Conservation (phyloP, 1,140 invertebrate species). For the Babylonia areolata region DNA sequence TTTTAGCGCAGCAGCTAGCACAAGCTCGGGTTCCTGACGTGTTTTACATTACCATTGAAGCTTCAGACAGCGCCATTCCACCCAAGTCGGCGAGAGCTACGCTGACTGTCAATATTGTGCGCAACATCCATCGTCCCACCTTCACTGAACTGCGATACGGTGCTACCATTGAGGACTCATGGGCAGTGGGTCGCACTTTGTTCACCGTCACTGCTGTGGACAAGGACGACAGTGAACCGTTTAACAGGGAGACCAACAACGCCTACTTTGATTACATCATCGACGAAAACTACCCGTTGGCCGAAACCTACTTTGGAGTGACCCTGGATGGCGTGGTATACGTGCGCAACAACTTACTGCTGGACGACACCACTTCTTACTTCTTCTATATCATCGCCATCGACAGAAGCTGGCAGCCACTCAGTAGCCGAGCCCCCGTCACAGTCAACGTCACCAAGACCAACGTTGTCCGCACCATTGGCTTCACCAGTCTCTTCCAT, state of each 20-base stretch:
- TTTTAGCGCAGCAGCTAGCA: slow-evolving; percentile 50
- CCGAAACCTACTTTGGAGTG: slow-evolving; percentile 51
- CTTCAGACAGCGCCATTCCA: slow-evolving; percentile 45
- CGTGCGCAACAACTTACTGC: slow-evolving; percentile 42
- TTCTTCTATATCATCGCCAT: slow-evolving; percentile 50
- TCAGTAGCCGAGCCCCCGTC: slow-evolving; percentile 45
- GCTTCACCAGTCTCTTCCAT: slow-evolving; percentile 53
- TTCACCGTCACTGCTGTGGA: slow-evolving; percentile 55
- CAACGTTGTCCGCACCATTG: slow-evolving; percentile 36
- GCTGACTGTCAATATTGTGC: slow-evolving; percentile 81
- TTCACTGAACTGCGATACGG: slow-evolving; percentile 44
- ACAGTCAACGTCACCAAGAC: slow-evolving; percentile 48
- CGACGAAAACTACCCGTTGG: slow-evolving; percentile 33
- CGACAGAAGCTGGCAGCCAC: slow-evolving; percentile 57
- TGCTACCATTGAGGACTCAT: slow-evolving; percentile 45
- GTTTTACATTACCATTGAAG: slow-evolving; percentile 55
- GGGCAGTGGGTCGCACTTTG: slow-evolving; percentile 46
- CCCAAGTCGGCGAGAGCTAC: slow-evolving; percentile 42
- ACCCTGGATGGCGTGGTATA: slow-evolving; percentile 46
- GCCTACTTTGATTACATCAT: slow-evolving; percentile 49
- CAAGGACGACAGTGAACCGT: slow-evolving; percentile 44
- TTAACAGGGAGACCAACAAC: slow-evolving; percentile 56
- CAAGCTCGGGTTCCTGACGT: slow-evolving; percentile 44
- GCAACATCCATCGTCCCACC: slow-evolving; percentile 71
- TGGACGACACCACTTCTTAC: background rate